These are phyloP conservation scores for Xiphorhynchus erythropygius DNA, from an alignment of 2,797 vertebrate genomes.

Conservation along the genomic window DNA sequence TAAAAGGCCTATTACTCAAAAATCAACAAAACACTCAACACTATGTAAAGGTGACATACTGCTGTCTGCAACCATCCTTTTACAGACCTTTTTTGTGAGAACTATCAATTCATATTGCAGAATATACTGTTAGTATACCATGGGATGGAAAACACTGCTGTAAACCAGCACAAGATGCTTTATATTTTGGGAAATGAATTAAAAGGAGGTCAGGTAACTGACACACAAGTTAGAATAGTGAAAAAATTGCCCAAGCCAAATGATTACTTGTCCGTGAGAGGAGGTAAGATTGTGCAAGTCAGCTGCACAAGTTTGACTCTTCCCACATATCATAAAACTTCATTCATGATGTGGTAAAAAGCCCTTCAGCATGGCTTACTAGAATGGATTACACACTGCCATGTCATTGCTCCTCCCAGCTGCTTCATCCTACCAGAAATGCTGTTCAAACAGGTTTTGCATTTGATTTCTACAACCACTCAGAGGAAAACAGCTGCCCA, in stretches of 20 bases:
- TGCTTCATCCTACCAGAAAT: background rate
- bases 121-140: background rate
- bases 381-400: background rate
- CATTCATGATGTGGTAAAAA: background rate
- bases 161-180: background rate
- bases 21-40: background rate
- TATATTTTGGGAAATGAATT: background rate
- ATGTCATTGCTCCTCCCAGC: background rate
- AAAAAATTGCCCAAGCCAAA: background rate
- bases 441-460: background rate
- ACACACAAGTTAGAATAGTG: background rate
- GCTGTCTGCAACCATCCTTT: background rate
- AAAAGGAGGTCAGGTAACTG: background rate
- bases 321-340: background rate
- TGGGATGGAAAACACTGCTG: background rate
- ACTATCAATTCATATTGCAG: background rate
- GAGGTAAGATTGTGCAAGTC: background rate
- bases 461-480: background rate
- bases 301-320: background rate
- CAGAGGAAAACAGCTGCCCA: fast-evolving
- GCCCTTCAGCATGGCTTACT: background rate
- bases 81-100: background rate
- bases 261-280: background rate
- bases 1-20: background rate
- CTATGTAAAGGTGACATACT: background rate